Evolutionary conservation across 2,797 vertebrate species (phyloP).

Genomic region (Coregonus sp.): DNA sequence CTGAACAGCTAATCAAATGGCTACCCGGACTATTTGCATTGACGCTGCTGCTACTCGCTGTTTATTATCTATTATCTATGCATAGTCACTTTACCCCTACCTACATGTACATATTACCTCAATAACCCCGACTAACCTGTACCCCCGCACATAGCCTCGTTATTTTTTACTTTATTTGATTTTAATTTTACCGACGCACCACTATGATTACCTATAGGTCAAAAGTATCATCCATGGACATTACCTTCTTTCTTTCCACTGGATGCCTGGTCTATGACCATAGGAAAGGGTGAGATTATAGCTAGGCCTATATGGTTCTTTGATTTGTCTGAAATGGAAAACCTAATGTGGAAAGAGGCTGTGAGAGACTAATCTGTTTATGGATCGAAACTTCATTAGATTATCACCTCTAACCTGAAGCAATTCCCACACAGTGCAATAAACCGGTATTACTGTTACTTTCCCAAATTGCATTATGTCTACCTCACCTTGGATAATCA

Average conservation of each 20-base stretch:
- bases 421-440: slow-evolving; percentile 40
- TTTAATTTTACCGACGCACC: not conserved
- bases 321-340: slow-evolving; percentile 7
- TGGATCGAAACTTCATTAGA: slow-evolving; percentile 52
- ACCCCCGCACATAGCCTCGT: too few relatives aligned
- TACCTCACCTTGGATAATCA: slow-evolving; percentile 33
- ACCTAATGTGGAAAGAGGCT: not conserved
- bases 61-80: too few relatives aligned
- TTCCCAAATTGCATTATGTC: slow-evolving; percentile 23
- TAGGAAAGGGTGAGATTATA: not conserved
- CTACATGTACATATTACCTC: too few relatives aligned
- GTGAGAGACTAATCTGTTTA: slow-evolving; percentile 10
- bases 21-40: too few relatives aligned
- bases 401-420: slow-evolving; percentile 38
- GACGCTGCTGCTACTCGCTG: too few relatives aligned
- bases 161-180: too few relatives aligned
- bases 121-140: too few relatives aligned
- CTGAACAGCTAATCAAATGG: too few relatives aligned
- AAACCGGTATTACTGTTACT: slow-evolving; percentile 17
- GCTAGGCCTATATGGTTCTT: not conserved
- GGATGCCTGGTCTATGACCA: not conserved
- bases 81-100: too few relatives aligned
- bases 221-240: not conserved
- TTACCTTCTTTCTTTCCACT: not conserved
- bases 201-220: not conserved